Evolutionary conservation across 1,140 invertebrate species (phyloP), one percentile per base, ranked within the genome.

Genomic region (Hetaerina americana): DNA sequence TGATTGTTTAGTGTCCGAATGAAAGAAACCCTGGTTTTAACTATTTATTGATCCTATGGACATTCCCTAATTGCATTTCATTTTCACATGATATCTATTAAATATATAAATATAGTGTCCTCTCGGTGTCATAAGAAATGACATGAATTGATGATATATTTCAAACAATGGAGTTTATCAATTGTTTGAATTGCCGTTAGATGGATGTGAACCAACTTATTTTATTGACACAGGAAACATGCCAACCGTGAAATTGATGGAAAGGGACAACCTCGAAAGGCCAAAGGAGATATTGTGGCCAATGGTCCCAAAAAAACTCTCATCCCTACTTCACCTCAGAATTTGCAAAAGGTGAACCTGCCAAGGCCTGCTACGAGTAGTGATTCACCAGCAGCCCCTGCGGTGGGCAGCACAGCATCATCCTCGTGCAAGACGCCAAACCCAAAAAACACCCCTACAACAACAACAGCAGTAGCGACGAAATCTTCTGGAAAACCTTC

Each of bases 141-240:
- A n/a, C n/a, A n/a, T n/a, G n/a, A n/a, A n/a, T n/a, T n/a, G n/a
- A n/a, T n/a, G n/a, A n/a, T n/a, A n/a, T n/a, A n/a, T n/a, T n/a
- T n/a, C n/a, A n/a, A n/a, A n/a, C n/a, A n/a, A n/a, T n/a, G n/a
- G n/a, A n/a, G n/a, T n/a, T n/a, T n/a, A n/a, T n/a, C n/a, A n/a
- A n/a, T n/a, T n/a, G n/a, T n/a, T n/a, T n/a, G n/a, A n/a, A n/a
- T n/a, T n/a, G n/a, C n/a, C n/a, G n/a, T n/a, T n/a, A n/a, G n/a
- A n/a, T n/a, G n/a, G n/a, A n/a, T n/a, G n/a, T n/a, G n/a, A n/a
- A n/a, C n/a, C n/a, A n/a, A n/a, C n/a, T n/a, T n/a, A n/a, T n/a
- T n/a, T n/a, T n/a, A n/a, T n/a, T n/a, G n/a, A n/a, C n/a, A 27
- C 76, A 84, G 83, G 69, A 83, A 83, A 78, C 83, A 85, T 78